A percentile compares a stretch with the other conserved stretches of the same genome.
phyloP scores from a whole-genome alignment of 2,113 vertebrate species.

The Protobothrops flavoviridis region DNA sequence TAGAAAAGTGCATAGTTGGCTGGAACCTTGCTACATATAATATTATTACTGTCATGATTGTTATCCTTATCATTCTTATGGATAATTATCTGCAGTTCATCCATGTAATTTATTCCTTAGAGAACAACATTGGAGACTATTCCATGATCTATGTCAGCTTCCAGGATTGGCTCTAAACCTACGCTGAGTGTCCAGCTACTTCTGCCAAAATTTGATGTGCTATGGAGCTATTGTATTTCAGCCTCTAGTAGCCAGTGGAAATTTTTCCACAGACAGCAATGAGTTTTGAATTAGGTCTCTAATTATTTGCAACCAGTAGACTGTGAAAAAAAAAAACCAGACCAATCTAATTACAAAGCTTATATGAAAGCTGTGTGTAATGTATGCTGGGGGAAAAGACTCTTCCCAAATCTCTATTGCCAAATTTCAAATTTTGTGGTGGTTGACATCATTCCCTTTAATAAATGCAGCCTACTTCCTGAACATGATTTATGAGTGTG shows the following conservation, averaged over 20 bases:
- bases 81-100: background rate
- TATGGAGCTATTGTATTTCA: background rate
- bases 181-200: background rate
- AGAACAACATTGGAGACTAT: conserved; percentile 25
- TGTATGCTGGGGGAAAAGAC: background rate
- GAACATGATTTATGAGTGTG: background rate
- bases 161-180: background rate
- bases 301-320: conserved; percentile 20
- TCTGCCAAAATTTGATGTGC: background rate
- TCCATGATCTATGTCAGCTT: background rate
- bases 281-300: conserved; percentile 19
- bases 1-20: background rate
- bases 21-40: background rate
- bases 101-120: conserved; percentile 16
- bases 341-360: background rate
- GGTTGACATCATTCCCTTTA: background rate
- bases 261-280: conserved; percentile 13
- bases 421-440: conserved; percentile 10
- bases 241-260: background rate
- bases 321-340: rapidly evolving
- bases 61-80: background rate
- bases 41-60: background rate
- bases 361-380: background rate
- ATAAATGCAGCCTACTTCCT: background rate
- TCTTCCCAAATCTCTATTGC: background rate